A percentile compares a stretch with the other conserved stretches of the same genome.
Conservation (phyloP, 2,113 vertebrate genomes). For the Erinaceus europaeus region DNA sequence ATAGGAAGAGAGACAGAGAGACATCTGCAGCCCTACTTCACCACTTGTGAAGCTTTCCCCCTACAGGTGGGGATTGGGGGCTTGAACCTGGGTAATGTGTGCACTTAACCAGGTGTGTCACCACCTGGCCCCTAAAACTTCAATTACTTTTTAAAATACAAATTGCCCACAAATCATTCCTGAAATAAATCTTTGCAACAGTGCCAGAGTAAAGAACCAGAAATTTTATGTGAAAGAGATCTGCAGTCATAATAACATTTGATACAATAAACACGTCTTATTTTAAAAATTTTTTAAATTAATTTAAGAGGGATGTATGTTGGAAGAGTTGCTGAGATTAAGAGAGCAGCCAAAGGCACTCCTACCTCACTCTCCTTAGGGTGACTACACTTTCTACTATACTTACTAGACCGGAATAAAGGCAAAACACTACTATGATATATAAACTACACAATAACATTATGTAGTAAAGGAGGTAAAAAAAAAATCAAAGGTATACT, state of each 20-base stretch:
- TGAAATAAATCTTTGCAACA: no score
- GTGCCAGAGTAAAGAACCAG: not conserved
- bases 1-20: no score
- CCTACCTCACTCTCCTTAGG: not conserved
- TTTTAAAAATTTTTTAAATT: not conserved
- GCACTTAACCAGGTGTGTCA: no score
- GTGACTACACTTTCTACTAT: not conserved
- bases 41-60: no score
- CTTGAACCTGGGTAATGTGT: no score
- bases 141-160: no score
- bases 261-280: not conserved
- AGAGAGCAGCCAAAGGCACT: not conserved
- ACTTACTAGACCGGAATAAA: slow-evolving; percentile 14
- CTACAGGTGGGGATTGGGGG: no score
- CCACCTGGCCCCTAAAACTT: no score
- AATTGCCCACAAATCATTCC: no score
- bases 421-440: not conserved
- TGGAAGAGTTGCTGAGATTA: not conserved
- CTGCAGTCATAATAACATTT: not conserved
- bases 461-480: slow-evolving; percentile 1
- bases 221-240: not conserved
- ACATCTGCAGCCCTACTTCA: no score
- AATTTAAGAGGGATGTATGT: not conserved
- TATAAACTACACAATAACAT: not conserved
- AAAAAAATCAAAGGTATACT: slow-evolving; percentile 17